Percentiles rank a stretch among this genome's conserved stretches.
These are phyloP conservation scores for Sinocyclocheilus anophthalmus DNA, from an alignment of 2,113 vertebrate species.

Conservation along the genomic window DNA sequence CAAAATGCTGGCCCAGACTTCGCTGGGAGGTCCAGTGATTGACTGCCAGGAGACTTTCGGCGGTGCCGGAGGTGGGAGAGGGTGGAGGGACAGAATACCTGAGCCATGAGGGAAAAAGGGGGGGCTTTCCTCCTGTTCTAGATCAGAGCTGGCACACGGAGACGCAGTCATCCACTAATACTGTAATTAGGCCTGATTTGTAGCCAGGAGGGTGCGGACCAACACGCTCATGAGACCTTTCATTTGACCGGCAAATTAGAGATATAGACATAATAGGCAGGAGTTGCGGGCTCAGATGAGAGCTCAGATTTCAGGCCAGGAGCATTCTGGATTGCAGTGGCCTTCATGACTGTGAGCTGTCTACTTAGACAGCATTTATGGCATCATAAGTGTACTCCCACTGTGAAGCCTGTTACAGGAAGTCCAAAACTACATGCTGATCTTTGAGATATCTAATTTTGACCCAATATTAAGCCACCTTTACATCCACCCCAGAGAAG, in stretches of 20 bases:
- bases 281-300: constrained; percentile 65
- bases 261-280: constrained; percentile 74
- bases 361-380: background rate
- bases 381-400: background rate
- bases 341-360: background rate
- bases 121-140: constrained; percentile 62
- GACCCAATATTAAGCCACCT: too few species aligned
- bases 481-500: too few species aligned
- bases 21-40: constrained; percentile 73
- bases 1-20: background rate
- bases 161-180: constrained; percentile 78
- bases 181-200: constrained; percentile 83
- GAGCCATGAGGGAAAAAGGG: constrained; percentile 70
- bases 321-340: constrained; percentile 64
- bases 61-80: constrained; percentile 56
- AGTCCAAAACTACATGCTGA: background rate
- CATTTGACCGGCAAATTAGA: constrained; percentile 83
- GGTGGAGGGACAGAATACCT: constrained; percentile 67
- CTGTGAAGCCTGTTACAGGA: background rate
- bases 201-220: constrained; percentile 74
- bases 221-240: constrained; percentile 77
- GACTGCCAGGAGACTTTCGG: constrained; percentile 63
- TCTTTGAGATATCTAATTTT: background rate
- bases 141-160: constrained; percentile 70
- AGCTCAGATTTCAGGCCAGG: constrained; percentile 68